Conservation (phyloP, 2,888 invertebrate genomes). For the Ischnus inquisitorius region DNA sequence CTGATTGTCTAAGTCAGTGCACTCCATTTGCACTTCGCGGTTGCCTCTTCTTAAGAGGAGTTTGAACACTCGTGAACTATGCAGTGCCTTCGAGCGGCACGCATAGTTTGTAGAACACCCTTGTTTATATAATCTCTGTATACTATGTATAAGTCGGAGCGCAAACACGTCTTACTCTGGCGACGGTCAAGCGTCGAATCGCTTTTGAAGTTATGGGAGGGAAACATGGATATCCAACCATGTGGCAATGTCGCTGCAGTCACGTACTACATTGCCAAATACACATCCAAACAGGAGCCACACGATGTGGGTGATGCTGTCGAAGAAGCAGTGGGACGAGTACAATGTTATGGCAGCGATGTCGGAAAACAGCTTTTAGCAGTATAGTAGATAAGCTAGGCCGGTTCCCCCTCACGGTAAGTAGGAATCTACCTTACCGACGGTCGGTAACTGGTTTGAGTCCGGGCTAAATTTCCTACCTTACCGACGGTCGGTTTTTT, state of each 20-base stretch:
- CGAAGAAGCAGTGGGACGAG: slow-evolving; percentile 54
- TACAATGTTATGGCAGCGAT: slow-evolving; percentile 35
- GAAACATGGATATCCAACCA: slow-evolving; percentile 80
- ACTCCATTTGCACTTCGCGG: not conserved
- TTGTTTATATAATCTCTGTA: not conserved
- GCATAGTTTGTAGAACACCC: not conserved
- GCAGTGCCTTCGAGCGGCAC: slow-evolving; percentile 7
- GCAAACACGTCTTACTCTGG: not conserved
- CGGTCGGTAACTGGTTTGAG: no score
- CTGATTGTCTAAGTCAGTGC: not conserved
- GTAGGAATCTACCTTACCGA: no score
- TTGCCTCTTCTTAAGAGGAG: not conserved
- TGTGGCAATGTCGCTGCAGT: slow-evolving; percentile 78
- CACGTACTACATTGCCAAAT: slow-evolving; percentile 74
- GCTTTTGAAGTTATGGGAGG: slow-evolving; percentile 75
- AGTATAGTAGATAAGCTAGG: no score
- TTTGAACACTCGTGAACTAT: not conserved
- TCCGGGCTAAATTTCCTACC: no score
- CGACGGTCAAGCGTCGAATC: slow-evolving; percentile 16
- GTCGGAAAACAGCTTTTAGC: slow-evolving; percentile 43
- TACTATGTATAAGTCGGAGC: not conserved
- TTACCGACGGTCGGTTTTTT: no score
- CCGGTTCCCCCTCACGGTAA: no score
- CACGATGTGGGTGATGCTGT: slow-evolving; percentile 60
- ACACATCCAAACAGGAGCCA: slow-evolving; percentile 65